phyloP scores from a whole-genome alignment of 1,140 invertebrate species.

The Lordiphosa mommai region DNA sequence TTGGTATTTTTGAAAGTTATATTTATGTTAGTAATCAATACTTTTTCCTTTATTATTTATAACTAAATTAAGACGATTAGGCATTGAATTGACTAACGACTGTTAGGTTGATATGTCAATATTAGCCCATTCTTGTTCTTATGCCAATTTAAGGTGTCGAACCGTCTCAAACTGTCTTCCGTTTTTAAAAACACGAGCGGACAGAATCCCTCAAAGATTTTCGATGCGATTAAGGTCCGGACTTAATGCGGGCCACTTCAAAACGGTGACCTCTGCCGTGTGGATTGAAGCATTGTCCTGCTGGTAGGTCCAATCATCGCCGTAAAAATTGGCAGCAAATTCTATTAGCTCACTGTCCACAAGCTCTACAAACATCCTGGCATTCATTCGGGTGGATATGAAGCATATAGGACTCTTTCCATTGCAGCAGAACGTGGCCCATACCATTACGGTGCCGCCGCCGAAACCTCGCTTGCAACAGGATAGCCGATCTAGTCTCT shows the following conservation, averaged over 20 bases:
- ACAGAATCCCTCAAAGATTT: background rate
- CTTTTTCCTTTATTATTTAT: too few species aligned
- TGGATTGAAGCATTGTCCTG: too few species aligned
- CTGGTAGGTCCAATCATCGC: too few species aligned
- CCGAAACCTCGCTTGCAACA: constrained; percentile 5
- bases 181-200: background rate
- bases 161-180: constrained; percentile 5
- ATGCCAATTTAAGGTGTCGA: background rate
- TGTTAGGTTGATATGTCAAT: background rate
- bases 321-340: too few species aligned
- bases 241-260: too few species aligned
- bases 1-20: constrained; percentile 19
- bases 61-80: background rate
- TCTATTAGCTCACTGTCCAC: too few species aligned
- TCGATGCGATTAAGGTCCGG: background rate
- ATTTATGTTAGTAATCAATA: background rate
- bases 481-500: too few species aligned
- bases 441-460: constrained; percentile 4
- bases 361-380: too few species aligned
- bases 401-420: constrained; percentile 7
- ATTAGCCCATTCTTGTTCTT: background rate
- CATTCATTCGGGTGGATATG: background rate
- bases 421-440: constrained; percentile 2
- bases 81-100: background rate
- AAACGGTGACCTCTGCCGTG: too few species aligned